Evolutionary conservation across 2,888 invertebrate species (phyloP), one percentile per base, ranked within the genome.

Genomic region (Axea sp.): DNA sequence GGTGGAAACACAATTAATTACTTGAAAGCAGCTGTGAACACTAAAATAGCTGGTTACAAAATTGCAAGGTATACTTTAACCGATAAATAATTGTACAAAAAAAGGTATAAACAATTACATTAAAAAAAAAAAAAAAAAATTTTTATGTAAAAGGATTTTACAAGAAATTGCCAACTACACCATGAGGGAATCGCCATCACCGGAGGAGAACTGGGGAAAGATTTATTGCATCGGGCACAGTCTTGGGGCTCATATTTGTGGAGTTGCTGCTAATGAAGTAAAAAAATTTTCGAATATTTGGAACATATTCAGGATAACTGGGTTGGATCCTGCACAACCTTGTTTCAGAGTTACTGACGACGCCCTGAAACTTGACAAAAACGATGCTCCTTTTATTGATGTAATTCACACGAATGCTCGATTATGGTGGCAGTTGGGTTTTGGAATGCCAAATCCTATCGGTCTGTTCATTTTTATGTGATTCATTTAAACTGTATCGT

Each of bases 271-370:
- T 0, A 88, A 88, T 65, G 88, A 89, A 39, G 77, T 91, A 1
- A 90, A 89, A 3, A 87, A 87, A 69, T 88, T 89, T 1, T 60
- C 65, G 2, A 75, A 37, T 0, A 59, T 39, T 3, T 87, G 86
- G 86, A 65, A n/a, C 1, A 75, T 87, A 0, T 17, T 64, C 5
- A 82, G 87, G 71, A 85, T 89, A 65, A 85, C 82, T 88, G 92
- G 91, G 31, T 82, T 92, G 67, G 92, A 92, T 77, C 92, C 92
- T 4, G 92, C 92, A 0, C 91, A 91, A 60, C 92, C 92, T 0
- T 92, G 92, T 76, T 92, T 92, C 81, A 88, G 87, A 8, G 88
- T 88, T 0, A 81, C 84, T 0, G 87, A 88, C 69, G 59, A 82
- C 0, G 84, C 86, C 0, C 89, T 91, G 72, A 88, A 90, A 5